Evolutionary conservation across 2,113 vertebrate species (phyloP).

Genomic region (Trematomus loennbergii): DNA sequence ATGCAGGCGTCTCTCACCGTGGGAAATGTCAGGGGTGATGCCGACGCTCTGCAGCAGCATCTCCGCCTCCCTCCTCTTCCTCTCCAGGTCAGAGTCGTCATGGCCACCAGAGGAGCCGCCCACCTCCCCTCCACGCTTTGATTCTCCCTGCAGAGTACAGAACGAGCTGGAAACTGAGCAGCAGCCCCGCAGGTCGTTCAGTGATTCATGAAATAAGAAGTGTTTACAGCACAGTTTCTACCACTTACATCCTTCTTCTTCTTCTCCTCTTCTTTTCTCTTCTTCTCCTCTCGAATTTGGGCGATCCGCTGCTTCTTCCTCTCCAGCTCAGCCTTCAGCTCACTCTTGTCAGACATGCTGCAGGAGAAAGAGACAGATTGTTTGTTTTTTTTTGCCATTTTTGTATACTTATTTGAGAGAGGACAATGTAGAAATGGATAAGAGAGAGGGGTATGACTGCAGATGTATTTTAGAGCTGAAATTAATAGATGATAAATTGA

Average conservation of each 20-base stretch:
- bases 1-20: conserved; percentile 85
- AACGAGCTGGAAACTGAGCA: not conserved
- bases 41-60: conserved; percentile 97
- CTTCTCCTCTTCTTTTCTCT: conserved; percentile 85
- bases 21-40: conserved; percentile 90
- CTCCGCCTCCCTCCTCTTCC: conserved; percentile 97
- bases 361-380: not conserved
- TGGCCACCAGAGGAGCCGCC: conserved; percentile 84
- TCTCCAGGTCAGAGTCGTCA: conserved; percentile 96
- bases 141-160: conserved; percentile 64
- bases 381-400: not conserved
- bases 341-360: conserved; percentile 85
- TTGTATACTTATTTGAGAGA: not conserved
- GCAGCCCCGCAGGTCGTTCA: not conserved
- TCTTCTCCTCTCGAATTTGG: conserved; percentile 86
- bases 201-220: accelerated
- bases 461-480: not conserved
- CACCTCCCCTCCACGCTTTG: conserved; percentile 68
- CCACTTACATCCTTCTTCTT: conserved; percentile 83
- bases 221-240: not conserved
- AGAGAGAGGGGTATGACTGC: not conserved
- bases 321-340: conserved; percentile 85
- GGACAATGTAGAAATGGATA: too few species aligned
- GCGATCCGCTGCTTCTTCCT: conserved; percentile 86
- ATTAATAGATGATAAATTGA: not conserved